Conservation (phyloP, 2,113 vertebrate species). For the Sander lucioperca region DNA sequence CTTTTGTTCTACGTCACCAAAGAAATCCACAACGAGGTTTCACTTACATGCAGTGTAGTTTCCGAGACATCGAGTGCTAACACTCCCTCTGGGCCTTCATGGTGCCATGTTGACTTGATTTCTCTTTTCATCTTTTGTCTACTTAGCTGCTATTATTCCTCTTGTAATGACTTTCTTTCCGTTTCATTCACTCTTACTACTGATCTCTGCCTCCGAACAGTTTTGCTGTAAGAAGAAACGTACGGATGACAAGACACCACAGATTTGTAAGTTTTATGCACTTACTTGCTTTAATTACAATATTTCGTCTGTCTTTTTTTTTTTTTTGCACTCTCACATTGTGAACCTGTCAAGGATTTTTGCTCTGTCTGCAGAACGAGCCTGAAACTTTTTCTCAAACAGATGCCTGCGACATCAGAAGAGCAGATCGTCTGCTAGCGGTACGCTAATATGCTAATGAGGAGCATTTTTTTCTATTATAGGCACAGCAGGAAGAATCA, state of each 20-base stretch:
- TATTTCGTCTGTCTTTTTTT: not conserved
- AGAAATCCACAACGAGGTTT: not conserved
- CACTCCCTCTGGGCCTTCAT: not conserved
- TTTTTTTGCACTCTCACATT: not conserved
- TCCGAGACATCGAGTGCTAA: not conserved
- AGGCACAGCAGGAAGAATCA: not conserved
- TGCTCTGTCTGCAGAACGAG: not conserved
- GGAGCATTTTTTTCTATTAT: not conserved
- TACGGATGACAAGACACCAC: not conserved
- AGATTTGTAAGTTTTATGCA: constrained; percentile 9
- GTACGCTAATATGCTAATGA: constrained; percentile 28
- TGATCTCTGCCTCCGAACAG: constrained; percentile 23
- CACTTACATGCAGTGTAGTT: not conserved
- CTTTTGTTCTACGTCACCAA: not conserved
- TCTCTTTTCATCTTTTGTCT: constrained; percentile 29
- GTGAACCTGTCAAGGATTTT: not conserved
- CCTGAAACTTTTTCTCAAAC: not conserved
- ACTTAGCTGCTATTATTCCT: not conserved
- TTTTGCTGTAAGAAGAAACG: not conserved
- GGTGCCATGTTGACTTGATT: not conserved
- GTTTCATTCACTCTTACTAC: not conserved
- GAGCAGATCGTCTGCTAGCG: not conserved
- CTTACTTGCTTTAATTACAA: not conserved
- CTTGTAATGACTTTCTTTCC: not conserved
- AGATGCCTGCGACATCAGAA: not conserved